Conservation (phyloP, 2,888 invertebrate species). For the Blastobasis adustella region DNA sequence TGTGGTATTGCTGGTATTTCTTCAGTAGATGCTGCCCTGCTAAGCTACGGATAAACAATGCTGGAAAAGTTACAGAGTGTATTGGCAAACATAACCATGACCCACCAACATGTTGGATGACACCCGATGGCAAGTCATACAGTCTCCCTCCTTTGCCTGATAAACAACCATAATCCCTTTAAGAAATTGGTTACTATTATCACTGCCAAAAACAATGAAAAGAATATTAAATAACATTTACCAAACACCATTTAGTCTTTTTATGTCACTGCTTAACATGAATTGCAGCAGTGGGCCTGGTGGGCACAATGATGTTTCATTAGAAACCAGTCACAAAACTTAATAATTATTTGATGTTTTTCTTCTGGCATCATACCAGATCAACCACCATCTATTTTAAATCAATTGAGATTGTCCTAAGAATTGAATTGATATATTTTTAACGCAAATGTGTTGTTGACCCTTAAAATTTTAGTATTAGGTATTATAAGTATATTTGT, state of each 20-base stretch:
- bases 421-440: background rate
- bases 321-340: background rate
- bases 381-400: background rate
- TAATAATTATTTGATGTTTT: too few species aligned
- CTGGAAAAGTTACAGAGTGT: constrained; percentile 60
- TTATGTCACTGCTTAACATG: too few species aligned
- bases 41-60: constrained; percentile 60
- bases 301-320: background rate
- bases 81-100: constrained; percentile 68
- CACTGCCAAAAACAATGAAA: too few species aligned
- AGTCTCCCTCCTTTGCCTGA: constrained; percentile 56
- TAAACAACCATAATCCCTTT: constrained; percentile 26
- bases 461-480: background rate
- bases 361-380: too few species aligned
- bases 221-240: too few species aligned
- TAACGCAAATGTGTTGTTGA: background rate
- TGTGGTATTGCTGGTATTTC: constrained; percentile 72
- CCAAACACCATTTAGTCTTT: too few species aligned
- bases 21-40: constrained; percentile 68
- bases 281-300: background rate
- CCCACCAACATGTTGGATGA: constrained; percentile 69
- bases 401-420: background rate
- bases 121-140: constrained; percentile 65
- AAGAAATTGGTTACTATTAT: too few species aligned
- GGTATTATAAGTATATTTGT: background rate